phyloP scores from a whole-genome alignment of 2,797 vertebrate species.

The Trematomus bernacchii region DNA sequence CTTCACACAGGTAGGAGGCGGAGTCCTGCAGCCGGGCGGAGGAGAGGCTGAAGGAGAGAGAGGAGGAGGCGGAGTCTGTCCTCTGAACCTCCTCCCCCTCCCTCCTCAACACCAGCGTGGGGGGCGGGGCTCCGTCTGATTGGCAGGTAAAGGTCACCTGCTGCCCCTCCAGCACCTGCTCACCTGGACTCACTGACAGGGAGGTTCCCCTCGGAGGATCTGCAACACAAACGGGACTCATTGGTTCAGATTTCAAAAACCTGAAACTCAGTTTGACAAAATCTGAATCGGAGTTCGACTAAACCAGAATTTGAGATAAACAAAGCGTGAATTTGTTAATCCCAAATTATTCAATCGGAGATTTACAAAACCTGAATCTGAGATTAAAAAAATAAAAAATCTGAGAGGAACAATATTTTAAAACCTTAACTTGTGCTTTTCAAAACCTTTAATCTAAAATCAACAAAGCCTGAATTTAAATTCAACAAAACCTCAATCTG shows the following conservation, averaged over 20 bases:
- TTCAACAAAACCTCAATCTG: no score
- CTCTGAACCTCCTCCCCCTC: slow-evolving; percentile 67
- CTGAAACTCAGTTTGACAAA: not conserved
- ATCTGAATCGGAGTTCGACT: no score
- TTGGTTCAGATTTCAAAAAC: not conserved
- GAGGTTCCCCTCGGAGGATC: slow-evolving; percentile 47
- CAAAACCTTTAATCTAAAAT: no score
- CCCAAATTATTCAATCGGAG: no score
- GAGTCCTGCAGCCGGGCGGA: slow-evolving; percentile 77
- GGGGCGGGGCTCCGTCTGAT: slow-evolving; percentile 84
- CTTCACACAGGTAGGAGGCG: slow-evolving; percentile 88
- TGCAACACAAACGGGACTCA: slow-evolving; percentile 11
- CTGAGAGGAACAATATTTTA: no score
- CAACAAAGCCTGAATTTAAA: no score
- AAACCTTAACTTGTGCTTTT: no score
- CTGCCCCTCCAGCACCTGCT: slow-evolving; percentile 85
- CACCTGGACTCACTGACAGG: slow-evolving; percentile 78
- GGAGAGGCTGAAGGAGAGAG: slow-evolving; percentile 78
- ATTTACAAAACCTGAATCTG: no score
- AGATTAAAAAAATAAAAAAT: no score
- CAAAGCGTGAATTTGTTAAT: no score
- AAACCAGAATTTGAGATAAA: no score
- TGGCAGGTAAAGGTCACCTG: slow-evolving; percentile 84
- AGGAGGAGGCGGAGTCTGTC: slow-evolving; percentile 65
- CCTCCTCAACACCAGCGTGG: slow-evolving; percentile 82